Percentiles rank a stretch among this genome's conserved stretches.
These are phyloP conservation scores for Zosterops pallidus DNA, from an alignment of 2,113 vertebrate species.

Conservation along the genomic window DNA sequence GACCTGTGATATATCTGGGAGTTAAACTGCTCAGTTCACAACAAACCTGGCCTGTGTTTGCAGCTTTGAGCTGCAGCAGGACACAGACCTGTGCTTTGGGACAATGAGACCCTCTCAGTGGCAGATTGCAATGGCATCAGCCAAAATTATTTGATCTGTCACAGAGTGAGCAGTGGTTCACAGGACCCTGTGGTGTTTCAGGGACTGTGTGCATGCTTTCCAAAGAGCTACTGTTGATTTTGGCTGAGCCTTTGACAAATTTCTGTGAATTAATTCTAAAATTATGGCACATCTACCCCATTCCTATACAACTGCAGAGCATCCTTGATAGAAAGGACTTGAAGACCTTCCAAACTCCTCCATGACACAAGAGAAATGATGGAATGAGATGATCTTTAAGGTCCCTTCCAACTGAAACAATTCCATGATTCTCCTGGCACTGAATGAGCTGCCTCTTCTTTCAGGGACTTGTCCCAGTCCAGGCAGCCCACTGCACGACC, in stretches of 20 bases:
- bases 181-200: neutral
- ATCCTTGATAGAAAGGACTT: neutral
- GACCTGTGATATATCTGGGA: neutral
- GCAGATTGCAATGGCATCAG: conserved; percentile 32
- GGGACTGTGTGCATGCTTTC: neutral
- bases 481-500: neutral
- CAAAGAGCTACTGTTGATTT: neutral
- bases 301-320: neutral
- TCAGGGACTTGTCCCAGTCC: neutral
- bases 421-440: neutral
- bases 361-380: neutral
- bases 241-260: neutral
- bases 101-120: neutral
- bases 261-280: neutral
- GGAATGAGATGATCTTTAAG: neutral
- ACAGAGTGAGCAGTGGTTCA: neutral
- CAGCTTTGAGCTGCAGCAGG: neutral
- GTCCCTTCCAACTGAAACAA: neutral
- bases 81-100: neutral
- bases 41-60: neutral
- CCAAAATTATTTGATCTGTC: conserved; percentile 28
- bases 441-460: neutral
- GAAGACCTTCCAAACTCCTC: neutral
- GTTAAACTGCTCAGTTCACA: neutral
- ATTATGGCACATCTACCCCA: neutral